Evolutionary conservation across 1,140 invertebrate genomes (phyloP).

Genomic region (Dendrolimus kikuchii): DNA sequence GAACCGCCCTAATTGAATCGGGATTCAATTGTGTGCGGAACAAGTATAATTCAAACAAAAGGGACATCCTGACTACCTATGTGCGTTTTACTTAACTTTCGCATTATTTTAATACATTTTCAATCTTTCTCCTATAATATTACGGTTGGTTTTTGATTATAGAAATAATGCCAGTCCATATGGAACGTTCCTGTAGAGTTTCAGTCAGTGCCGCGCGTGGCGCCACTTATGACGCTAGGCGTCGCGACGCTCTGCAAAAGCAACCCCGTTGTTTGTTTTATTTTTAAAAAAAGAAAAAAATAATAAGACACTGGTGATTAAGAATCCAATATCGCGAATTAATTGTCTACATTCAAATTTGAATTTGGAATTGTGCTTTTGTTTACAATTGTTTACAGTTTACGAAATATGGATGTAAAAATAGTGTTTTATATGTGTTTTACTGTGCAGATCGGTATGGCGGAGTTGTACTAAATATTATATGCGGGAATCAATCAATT

Average conservation of each 20-base stretch:
- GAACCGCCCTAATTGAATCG: slow-evolving; percentile 47
- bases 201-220: slow-evolving; percentile 60
- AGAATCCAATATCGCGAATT: neutral
- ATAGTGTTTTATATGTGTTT: slow-evolving; percentile 52
- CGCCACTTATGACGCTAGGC: slow-evolving; percentile 58
- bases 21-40: slow-evolving; percentile 43
- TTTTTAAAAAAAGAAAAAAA: slow-evolving; percentile 18
- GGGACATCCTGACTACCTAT: slow-evolving; percentile 51
- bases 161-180: slow-evolving; percentile 21
- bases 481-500: slow-evolving; percentile 24
- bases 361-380: slow-evolving; percentile 1
- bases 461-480: slow-evolving; percentile 23
- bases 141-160: slow-evolving; percentile 19
- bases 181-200: slow-evolving; percentile 42
- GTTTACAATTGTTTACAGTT: slow-evolving; percentile 20
- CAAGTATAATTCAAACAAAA: slow-evolving; percentile 54
- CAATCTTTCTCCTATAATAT: slow-evolving; percentile 18
- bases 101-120: slow-evolving; percentile 8
- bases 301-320: slow-evolving; percentile 18
- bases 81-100: slow-evolving; percentile 13
- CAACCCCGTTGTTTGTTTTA: slow-evolving; percentile 25
- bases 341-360: slow-evolving; percentile 1
- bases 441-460: slow-evolving; percentile 37
- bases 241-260: slow-evolving; percentile 48
- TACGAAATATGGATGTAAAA: slow-evolving; percentile 40